Conservation (phyloP, 1,140 invertebrate genomes). For the Drosophila bocqueti region DNA sequence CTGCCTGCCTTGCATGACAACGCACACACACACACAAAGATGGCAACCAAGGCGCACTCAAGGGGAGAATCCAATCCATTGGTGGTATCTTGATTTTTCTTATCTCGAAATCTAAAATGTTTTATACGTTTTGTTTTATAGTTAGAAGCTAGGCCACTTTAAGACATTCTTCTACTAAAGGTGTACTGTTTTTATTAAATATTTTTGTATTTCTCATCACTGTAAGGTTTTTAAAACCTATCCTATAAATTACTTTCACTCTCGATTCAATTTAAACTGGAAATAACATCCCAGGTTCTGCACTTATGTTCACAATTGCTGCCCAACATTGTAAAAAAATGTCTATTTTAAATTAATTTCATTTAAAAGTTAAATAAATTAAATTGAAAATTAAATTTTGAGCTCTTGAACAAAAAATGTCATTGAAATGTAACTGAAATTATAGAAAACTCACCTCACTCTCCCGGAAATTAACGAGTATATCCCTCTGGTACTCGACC, state of each 20-base stretch:
- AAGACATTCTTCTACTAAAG: not conserved
- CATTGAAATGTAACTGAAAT: not conserved
- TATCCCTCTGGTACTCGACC: conserved; percentile 91
- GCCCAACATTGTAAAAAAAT: no score
- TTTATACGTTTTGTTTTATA: not conserved
- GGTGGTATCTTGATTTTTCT: conserved; percentile 16
- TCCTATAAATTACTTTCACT: not conserved
- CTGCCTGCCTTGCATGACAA: conserved; percentile 27
- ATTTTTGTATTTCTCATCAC: not conserved
- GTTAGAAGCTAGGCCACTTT: not conserved
- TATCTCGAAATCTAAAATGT: not conserved
- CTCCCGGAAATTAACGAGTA: conserved; percentile 90
- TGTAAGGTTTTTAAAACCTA: not conserved
- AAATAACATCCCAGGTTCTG: no score
- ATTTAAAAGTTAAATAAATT: not conserved
- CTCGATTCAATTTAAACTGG: not conserved
- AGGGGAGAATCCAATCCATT: conserved; percentile 13
- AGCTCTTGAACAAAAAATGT: not conserved
- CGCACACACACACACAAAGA: conserved; percentile 8
- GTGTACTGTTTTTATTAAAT: no score
- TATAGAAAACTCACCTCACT: conserved; percentile 88
- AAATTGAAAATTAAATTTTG: not conserved
- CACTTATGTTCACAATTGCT: no score
- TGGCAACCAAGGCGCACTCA: conserved; percentile 11
- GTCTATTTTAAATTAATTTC: not conserved